These are phyloP conservation scores for Paratrypauchen microcephalus DNA, from an alignment of 2,797 vertebrate species.

Conservation along the genomic window DNA sequence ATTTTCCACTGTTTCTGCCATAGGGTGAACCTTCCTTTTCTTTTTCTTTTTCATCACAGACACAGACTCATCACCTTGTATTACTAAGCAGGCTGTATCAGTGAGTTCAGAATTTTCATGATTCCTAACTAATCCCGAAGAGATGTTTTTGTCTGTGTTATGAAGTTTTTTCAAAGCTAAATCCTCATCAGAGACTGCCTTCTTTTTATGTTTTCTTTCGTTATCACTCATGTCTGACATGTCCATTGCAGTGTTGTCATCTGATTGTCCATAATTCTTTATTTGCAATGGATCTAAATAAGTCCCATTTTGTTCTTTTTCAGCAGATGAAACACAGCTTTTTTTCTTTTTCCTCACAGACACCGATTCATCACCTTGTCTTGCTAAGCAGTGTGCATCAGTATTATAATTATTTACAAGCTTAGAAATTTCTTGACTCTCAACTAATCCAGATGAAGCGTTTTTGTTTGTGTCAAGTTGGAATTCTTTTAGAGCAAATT, in stretches of 20 bases:
- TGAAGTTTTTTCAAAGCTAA: neutral
- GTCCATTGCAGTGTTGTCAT: neutral
- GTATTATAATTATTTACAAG: neutral
- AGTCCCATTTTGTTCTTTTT: neutral
- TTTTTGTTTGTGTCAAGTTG: neutral
- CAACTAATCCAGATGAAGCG: neutral
- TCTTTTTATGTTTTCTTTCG: conserved; percentile 37
- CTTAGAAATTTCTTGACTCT: conserved; percentile 3
- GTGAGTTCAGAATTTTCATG: neutral
- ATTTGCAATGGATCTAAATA: neutral
- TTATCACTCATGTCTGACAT: neutral
- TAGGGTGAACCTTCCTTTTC: conserved; percentile 33
- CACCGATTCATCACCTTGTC: conserved; percentile 11
- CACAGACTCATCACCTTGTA: conserved; percentile 12
- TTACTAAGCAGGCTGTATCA: neutral
- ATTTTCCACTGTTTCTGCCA: conserved; percentile 54
- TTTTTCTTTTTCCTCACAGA: conserved; percentile 23
- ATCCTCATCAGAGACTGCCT: neutral
- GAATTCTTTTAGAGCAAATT: neutral
- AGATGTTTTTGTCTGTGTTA: neutral
- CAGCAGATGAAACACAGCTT: neutral
- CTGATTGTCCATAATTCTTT: neutral
- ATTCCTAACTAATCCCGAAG: neutral
- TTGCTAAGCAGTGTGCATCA: neutral
- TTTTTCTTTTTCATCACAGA: conserved; percentile 36